Conservation (phyloP, 2,888 invertebrate genomes). For the Ligdia adustata region DNA sequence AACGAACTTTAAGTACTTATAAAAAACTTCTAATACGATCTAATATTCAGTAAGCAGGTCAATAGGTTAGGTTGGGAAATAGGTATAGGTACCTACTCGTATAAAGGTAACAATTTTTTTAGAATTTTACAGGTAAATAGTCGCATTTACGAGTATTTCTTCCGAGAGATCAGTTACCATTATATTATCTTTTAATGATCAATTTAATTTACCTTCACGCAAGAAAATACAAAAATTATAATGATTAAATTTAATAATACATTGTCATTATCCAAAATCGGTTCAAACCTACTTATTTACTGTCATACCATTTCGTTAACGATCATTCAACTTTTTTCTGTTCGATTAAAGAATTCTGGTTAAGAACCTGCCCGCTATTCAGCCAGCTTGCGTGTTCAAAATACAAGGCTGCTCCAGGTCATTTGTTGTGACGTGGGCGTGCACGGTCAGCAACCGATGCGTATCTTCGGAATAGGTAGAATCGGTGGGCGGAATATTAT, state of each 20-base stretch:
- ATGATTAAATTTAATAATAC: not conserved
- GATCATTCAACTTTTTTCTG: slow-evolving; percentile 19
- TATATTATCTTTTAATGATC: too few relatives aligned
- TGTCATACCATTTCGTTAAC: slow-evolving; percentile 4
- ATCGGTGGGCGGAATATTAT: slow-evolving; percentile 81
- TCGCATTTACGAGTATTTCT: too few relatives aligned
- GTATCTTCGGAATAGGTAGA: slow-evolving; percentile 76
- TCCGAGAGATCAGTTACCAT: too few relatives aligned
- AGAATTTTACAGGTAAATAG: too few relatives aligned
- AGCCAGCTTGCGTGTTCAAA: slow-evolving; percentile 41
- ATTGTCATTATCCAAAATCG: slow-evolving; percentile 6
- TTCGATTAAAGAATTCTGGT: slow-evolving; percentile 32
- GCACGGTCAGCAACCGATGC: slow-evolving; percentile 68
- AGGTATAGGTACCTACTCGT: too few relatives aligned
- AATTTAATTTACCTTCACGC: not conserved
- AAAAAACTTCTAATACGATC: too few relatives aligned
- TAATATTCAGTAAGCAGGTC: too few relatives aligned
- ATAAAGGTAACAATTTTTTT: too few relatives aligned
- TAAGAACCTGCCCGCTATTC: slow-evolving; percentile 27
- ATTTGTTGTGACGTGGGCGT: slow-evolving; percentile 70
- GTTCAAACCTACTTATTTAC: slow-evolving; percentile 4
- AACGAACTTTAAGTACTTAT: too few relatives aligned
- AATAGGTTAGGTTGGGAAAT: too few relatives aligned
- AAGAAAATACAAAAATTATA: not conserved
- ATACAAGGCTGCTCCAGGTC: slow-evolving; percentile 38